Conservation (phyloP, 2,888 invertebrate genomes). For the Elaeidobius kamerunicus region DNA sequence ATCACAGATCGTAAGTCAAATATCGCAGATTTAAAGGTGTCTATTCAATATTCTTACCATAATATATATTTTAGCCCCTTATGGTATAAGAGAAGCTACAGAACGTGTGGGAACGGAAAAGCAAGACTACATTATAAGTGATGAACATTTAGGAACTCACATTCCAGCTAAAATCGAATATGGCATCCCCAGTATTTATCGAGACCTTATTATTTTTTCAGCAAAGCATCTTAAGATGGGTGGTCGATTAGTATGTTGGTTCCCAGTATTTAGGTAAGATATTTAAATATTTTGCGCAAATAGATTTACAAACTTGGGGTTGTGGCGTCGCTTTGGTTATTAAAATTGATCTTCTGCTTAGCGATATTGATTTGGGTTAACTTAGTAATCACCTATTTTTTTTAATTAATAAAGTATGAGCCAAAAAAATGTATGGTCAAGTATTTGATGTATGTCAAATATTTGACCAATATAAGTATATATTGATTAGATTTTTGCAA, state of each 20-base stretch:
- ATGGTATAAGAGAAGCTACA: constrained; percentile 93
- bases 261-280: constrained; percentile 82
- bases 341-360: no score
- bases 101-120: constrained; percentile 74
- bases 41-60: not conserved
- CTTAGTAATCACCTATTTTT: no score
- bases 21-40: not conserved
- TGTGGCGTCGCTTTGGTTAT: no score
- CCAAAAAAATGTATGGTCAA: no score
- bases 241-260: constrained; percentile 91
- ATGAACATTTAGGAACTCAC: constrained; percentile 66
- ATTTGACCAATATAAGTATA: no score
- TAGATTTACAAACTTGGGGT: no score
- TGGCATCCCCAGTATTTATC: constrained; percentile 74
- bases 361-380: no score
- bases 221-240: constrained; percentile 70
- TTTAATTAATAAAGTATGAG: no score
- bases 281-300: no score
- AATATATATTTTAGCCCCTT: constrained; percentile 71
- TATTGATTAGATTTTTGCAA: no score
- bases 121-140: constrained; percentile 60
- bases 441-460: no score
- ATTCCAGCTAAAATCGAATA: constrained; percentile 86
- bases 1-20: constrained; percentile 85
- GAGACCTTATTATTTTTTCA: constrained; percentile 82